Percentiles rank a stretch among this genome's conserved stretches.
phyloP scores from a whole-genome alignment of 2,113 vertebrate species.

The Ramphastos sulfuratus region DNA sequence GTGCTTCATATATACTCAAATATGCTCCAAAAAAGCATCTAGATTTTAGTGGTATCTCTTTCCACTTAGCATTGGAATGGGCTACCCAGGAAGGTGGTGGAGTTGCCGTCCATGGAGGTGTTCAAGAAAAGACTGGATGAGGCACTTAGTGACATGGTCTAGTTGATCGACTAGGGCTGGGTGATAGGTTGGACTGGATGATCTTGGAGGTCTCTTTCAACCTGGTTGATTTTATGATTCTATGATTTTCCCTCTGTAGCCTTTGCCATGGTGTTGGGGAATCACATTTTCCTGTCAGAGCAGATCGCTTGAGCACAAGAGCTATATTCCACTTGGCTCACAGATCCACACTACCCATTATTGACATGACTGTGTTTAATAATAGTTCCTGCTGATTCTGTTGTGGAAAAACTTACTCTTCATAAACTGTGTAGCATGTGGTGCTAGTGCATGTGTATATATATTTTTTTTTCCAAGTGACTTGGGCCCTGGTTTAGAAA shows the following conservation, averaged over 20 bases:
- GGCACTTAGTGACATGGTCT: too few relatives aligned
- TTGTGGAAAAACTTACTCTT: conserved; percentile 64
- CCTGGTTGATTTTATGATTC: too few relatives aligned
- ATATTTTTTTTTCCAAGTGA: background rate
- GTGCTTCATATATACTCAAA: background rate
- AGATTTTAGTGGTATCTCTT: background rate
- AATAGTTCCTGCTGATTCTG: conserved; percentile 66
- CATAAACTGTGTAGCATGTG: conserved; percentile 24
- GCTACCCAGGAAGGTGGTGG: too few relatives aligned
- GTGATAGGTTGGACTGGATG: too few relatives aligned
- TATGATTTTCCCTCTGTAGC: background rate
- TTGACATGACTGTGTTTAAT: conserved; percentile 61
- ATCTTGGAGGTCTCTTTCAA: too few relatives aligned
- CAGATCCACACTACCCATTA: background rate
- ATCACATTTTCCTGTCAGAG: background rate
- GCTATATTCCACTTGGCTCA: conserved; percentile 43
- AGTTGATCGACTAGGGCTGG: too few relatives aligned
- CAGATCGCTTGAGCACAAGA: conserved; percentile 7
- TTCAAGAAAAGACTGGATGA: too few relatives aligned
- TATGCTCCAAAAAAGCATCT: conserved; percentile 1
- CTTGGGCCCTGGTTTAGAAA: background rate
- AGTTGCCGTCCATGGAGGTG: too few relatives aligned
- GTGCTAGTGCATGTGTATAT: conserved; percentile 35
- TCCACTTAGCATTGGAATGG: background rate
- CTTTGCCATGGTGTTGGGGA: background rate